Conservation (phyloP, 2,888 invertebrate genomes). For the Frankliniella intonsa region DNA sequence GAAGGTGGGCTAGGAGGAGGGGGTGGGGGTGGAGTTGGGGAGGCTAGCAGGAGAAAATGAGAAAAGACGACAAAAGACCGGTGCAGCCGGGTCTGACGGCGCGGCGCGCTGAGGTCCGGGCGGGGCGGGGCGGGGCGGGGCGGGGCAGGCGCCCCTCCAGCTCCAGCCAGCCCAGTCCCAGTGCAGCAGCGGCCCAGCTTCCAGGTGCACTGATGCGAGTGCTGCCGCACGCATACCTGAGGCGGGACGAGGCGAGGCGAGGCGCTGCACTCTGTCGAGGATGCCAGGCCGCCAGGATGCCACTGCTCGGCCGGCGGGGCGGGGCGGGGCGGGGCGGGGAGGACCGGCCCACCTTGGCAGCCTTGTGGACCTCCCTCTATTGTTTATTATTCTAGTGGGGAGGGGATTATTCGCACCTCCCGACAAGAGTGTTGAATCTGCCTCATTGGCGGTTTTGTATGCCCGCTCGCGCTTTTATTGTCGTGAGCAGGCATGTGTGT, state of each 20-base stretch:
- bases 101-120: neutral
- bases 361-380: neutral
- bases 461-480: neutral
- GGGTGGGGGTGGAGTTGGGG: neutral
- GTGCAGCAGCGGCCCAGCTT: neutral
- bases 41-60: neutral
- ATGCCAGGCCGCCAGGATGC: no score
- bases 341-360: neutral
- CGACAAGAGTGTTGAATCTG: neutral
- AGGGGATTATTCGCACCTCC: constrained; percentile 6
- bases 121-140: no score
- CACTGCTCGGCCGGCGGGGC: no score
- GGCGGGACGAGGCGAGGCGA: neutral
- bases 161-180: no score
- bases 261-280: neutral
- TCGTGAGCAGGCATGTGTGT: neutral
- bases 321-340: no score
- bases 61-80: constrained; percentile 1
- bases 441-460: neutral
- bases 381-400: constrained; percentile 9
- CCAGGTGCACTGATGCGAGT: neutral
- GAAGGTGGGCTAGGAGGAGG: neutral
- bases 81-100: neutral
- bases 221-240: neutral
- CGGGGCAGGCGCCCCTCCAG: no score